phyloP scores from a whole-genome alignment of 2,113 vertebrate species.

The Atrichornis clamosus region DNA sequence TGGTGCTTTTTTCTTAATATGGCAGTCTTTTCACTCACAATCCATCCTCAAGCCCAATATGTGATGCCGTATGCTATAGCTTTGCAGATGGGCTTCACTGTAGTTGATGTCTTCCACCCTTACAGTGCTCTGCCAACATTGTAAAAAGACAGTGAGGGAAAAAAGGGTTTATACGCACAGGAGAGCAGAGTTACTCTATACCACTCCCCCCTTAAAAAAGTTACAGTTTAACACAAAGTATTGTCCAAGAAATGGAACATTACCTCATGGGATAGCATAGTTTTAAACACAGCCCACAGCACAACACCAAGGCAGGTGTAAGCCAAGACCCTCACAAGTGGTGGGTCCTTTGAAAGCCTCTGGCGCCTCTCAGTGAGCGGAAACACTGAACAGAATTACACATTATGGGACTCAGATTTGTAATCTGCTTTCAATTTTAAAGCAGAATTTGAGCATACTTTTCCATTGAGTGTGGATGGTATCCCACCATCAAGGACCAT shows the following conservation, averaged over 20 bases:
- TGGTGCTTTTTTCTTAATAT: neutral
- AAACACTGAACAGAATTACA: neutral
- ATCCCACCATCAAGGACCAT: neutral
- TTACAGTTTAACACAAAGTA: neutral
- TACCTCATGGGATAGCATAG: neutral
- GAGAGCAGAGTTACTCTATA: neutral
- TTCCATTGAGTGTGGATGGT: fast-evolving
- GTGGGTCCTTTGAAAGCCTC: neutral
- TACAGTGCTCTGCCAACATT: neutral
- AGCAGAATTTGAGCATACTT: neutral
- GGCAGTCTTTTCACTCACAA: neutral
- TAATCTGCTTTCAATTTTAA: neutral
- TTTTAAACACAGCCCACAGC: neutral
- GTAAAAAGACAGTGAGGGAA: neutral
- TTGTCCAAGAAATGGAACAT: neutral
- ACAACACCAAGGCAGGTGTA: neutral
- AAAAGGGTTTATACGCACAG: neutral
- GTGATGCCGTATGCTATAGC: neutral
- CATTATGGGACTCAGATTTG: neutral
- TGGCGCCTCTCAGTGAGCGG: neutral
- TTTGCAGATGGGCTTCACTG: neutral
- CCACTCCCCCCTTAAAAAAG: neutral
- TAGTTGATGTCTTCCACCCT: neutral
- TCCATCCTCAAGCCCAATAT: neutral
- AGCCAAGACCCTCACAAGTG: neutral